These are phyloP conservation scores for Cricetomys ansorgei DNA, from an alignment of 2,113 vertebrate genomes.

Conservation along the genomic window DNA sequence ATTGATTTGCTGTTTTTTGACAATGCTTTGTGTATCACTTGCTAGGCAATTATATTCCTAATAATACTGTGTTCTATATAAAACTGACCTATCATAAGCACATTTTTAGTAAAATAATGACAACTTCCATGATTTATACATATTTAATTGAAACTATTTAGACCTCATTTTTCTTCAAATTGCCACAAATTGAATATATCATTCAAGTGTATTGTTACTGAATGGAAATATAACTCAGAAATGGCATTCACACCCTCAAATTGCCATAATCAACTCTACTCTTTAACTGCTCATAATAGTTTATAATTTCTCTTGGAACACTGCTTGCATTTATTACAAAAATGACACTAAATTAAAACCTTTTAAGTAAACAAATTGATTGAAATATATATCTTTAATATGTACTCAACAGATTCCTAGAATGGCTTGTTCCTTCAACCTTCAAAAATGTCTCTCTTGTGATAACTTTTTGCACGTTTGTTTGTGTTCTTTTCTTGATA, in stretches of 20 bases:
- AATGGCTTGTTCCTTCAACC: neutral
- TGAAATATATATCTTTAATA: slow-evolving; percentile 11
- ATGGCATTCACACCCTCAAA: slow-evolving; percentile 41
- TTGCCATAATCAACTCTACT: slow-evolving; percentile 37
- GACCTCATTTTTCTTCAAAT: slow-evolving; percentile 49
- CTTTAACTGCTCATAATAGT: neutral
- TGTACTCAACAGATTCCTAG: slow-evolving; percentile 11
- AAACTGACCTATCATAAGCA: neutral
- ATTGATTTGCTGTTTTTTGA: slow-evolving; percentile 35
- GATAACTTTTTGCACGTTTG: neutral
- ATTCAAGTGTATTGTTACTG: slow-evolving; percentile 38
- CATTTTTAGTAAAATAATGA: slow-evolving; percentile 59
- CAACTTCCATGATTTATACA: neutral
- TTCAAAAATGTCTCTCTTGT: neutral
- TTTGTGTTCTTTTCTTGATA: neutral
- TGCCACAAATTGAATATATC: neutral
- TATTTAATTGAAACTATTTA: slow-evolving; percentile 52
- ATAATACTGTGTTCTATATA: slow-evolving; percentile 30
- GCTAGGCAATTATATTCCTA: slow-evolving; percentile 33
- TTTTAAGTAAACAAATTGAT: slow-evolving; percentile 37
- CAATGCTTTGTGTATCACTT: neutral
- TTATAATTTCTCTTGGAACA: slow-evolving; percentile 42
- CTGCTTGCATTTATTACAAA: slow-evolving; percentile 25
- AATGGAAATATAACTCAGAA: slow-evolving; percentile 51
- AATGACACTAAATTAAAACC: slow-evolving; percentile 30